Evolutionary conservation across 2,888 invertebrate species (phyloP), one percentile per base, ranked within the genome.

Genomic region (Zeuzera pyrina): DNA sequence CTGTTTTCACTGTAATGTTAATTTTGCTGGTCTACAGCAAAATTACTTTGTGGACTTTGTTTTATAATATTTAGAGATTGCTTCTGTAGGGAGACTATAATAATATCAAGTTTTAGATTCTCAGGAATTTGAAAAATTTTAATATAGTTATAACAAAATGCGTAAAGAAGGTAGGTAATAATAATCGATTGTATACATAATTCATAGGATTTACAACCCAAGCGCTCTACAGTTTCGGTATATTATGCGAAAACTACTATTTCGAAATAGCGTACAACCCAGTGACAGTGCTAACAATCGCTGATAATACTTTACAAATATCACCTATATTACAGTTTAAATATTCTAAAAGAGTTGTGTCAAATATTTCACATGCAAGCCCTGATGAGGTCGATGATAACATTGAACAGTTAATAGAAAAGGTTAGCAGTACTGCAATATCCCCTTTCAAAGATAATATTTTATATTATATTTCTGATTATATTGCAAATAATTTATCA

Each of bases 161-260:
- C n/a, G n/a, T n/a, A n/a, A n/a, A n/a, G n/a, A n/a, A n/a, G n/a
- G n/a, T n/a, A n/a, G n/a, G n/a, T n/a, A n/a, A n/a, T n/a, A n/a
- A n/a, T n/a, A n/a, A n/a, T n/a, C n/a, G n/a, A n/a, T n/a, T n/a
- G n/a, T n/a, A n/a, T n/a, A n/a, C n/a, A n/a, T n/a, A n/a, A n/a
- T n/a, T n/a, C n/a, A n/a, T n/a, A n/a, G n/a, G n/a, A n/a, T n/a
- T n/a, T n/a, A 39, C 29, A 39, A 39, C 12, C 34, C 34, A 13
- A 29, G 30, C 23, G 31, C 34, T 10, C 34, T 38, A 1, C 31
- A 34, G 15, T 38, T 38, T 10, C 15, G 26, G n/a, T 38, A 30
- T 12, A 32, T 31, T 11, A 15, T 30, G 16, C 7, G 34, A 21
- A 34, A 34, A 34, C 30, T 34, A n/a, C 15, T 34, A 14, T 34